Conservation (phyloP, 1,140 invertebrate genomes). For the Oppia nitens region DNA sequence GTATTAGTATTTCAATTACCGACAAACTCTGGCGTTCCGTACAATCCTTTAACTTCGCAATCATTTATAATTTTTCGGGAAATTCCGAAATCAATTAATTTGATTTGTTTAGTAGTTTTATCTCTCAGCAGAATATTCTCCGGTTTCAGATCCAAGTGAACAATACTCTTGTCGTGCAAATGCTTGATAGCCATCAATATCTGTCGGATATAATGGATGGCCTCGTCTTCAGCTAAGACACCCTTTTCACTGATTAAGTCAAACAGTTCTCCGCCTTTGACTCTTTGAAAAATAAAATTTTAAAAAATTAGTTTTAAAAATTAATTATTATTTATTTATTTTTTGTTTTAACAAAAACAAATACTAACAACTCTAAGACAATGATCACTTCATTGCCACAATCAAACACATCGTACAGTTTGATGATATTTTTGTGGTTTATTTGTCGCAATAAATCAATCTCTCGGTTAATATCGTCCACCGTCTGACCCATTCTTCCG, state of each 20-base stretch:
- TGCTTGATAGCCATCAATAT: constrained; percentile 69
- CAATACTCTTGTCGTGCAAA: constrained; percentile 69
- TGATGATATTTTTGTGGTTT: constrained; percentile 58
- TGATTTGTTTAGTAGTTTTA: constrained; percentile 50
- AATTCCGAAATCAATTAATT: constrained; percentile 89
- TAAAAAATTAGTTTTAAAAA: not conserved
- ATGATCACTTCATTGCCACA: constrained; percentile 63
- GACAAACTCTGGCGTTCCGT: constrained; percentile 84
- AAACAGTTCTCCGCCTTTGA: constrained; percentile 76
- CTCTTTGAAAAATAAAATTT: constrained; percentile 33
- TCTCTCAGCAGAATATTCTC: constrained; percentile 79
- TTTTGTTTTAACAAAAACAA: not conserved
- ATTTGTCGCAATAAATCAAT: constrained; percentile 68
- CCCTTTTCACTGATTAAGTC: constrained; percentile 73
- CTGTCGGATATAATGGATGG: constrained; percentile 57
- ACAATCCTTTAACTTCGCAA: constrained; percentile 75
- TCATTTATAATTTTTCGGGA: constrained; percentile 71
- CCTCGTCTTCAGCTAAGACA: constrained; percentile 57
- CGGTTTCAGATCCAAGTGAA: constrained; percentile 58
- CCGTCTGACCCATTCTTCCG: constrained; percentile 31
- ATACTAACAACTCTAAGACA: constrained; percentile 65
- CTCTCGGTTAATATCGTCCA: constrained; percentile 61
- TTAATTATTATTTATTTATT: not conserved
- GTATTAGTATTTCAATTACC: too few relatives aligned
- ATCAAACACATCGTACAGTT: constrained; percentile 71